Base-by-base conservation (phyloP, 2,113 vertebrate species). In the Psophia crepitans region DNA sequence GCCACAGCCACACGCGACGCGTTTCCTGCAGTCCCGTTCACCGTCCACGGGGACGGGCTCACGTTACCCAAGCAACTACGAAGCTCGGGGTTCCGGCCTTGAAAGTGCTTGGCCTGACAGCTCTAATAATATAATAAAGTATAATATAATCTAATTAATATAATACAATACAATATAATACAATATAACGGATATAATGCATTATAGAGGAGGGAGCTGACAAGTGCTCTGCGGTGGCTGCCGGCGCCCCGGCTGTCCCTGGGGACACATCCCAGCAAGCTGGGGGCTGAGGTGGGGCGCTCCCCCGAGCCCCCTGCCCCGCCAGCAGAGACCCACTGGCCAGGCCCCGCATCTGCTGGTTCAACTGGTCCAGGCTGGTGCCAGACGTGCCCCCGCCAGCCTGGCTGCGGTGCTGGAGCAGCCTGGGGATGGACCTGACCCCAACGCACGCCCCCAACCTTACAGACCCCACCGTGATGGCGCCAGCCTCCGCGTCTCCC, bases 41-140 rank as follows among this genome's bases (percentile, higher is more conserved):
- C 2, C 26, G 37, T 48, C 70, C 61, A 5, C 33, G 77, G 56
- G 79, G 75, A 61, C 4, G 10, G 87, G 71, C 89, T 49, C 22
- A 86, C 84, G 92, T 84, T 68, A 49, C 90, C 92, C 94, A 5
- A 89, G 94, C 92, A 86, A n/a, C 84, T 35, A 0, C 2, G 43
- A n/a, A 76, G 63, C 87, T 63, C 61, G 30, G 26, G 61, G 32
- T 51, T 86, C 84, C 80, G 49, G 80, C 92, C 94, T 64, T 21
- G 65, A 65, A 86, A 86, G 87, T 49, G 71, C 82, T 83, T 23
- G 48, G 73, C 76, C 90, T 64, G 90, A 69, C 87, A 93, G 90
- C 63, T 91, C 84, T 88, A 70, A 71, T 85, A 82, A 88, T 63
- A 44, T 35, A 92, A 94, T 92, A 33, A 75, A 85, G 61, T 53